Evolutionary conservation across 2,797 vertebrate species (phyloP), one percentile per base, ranked within the genome.

Genomic region (Rhabdomys pumilio): DNA sequence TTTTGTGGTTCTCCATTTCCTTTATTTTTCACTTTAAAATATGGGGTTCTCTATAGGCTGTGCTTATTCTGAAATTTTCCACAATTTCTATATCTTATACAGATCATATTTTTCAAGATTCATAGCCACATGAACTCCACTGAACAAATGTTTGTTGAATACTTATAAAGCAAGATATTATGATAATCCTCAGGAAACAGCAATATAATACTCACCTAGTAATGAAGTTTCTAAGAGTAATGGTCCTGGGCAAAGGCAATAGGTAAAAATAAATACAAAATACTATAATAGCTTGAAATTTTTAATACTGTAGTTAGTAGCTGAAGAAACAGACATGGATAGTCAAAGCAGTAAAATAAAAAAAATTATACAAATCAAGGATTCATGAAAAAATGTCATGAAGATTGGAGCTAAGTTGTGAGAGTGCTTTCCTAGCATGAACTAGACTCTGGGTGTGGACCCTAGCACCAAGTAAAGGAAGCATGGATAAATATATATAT

Each of bases 111-210:
- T 73, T 89, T 85, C 41, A 93, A 93, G 65, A 34, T 84, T 67
- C 67, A 81, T 50, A 87, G 55, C 31, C 53, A 75, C 53, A 75
- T 38, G 55, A 61, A 96, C 84, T 44, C 57, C 31, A 57, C 22
- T 92, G 61, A 93, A 59, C 29, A 90, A 77, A 63, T 94, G 93
- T 61, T 96, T 86, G 77, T 53, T 61, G 55, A 95, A 72, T 81
- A 67, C 0, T 55, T 89, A 77, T 2, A 80, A 84, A 47, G 41
- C n/a, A 81, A 73, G 6, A 2, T 65, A 84, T 80, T 80, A 24
- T 84, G 20, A n/a, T 73, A 79, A 88, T 89, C 20, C 20, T 34
- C 17, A 85, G 47, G 55, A 65, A 86, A 61, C 89, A 95, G 13
- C 41, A 89, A 76, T 7, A 75, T 38, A 55, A 47, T 13, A 50